These are phyloP conservation scores for Eilema sororculum DNA, from an alignment of 2,888 invertebrate genomes.

Conservation along the genomic window DNA sequence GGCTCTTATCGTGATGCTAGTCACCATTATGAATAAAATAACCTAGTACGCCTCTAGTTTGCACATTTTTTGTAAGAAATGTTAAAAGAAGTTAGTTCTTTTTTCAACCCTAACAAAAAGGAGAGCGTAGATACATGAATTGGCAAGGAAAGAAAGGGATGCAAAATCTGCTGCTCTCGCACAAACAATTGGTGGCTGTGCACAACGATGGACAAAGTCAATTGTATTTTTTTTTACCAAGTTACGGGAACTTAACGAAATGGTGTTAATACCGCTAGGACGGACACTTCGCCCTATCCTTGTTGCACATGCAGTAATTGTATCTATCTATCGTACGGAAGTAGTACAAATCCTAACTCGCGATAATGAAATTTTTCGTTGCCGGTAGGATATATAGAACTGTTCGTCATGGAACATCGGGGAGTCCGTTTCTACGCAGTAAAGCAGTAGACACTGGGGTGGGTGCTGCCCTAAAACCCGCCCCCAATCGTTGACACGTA, in stretches of 20 bases:
- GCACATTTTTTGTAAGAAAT: too few species aligned
- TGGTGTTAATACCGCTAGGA: too few species aligned
- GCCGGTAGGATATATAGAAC: background rate
- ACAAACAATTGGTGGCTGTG: background rate
- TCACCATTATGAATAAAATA: too few species aligned
- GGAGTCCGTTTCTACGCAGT: conserved; percentile 25
- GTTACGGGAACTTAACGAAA: too few species aligned
- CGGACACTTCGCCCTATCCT: background rate
- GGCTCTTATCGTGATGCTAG: too few species aligned
- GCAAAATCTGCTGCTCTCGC: background rate
- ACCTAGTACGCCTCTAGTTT: too few species aligned
- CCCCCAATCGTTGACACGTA: background rate
- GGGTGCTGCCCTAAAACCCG: background rate
- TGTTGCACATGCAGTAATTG: conserved; percentile 4
- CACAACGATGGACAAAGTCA: background rate
- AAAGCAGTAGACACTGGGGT: background rate
- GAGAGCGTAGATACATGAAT: background rate
- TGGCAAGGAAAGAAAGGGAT: background rate
- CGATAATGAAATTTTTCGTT: conserved; percentile 3
- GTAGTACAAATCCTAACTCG: background rate
- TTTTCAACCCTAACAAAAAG: background rate
- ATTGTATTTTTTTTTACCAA: background rate
- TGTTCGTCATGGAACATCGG: background rate
- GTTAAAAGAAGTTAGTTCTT: too few species aligned
- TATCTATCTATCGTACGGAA: background rate